A percentile compares a stretch with the other conserved stretches of the same genome.
Evolutionary conservation across 2,797 vertebrate species (phyloP).

Genomic region (Xyrichtys novacula): DNA sequence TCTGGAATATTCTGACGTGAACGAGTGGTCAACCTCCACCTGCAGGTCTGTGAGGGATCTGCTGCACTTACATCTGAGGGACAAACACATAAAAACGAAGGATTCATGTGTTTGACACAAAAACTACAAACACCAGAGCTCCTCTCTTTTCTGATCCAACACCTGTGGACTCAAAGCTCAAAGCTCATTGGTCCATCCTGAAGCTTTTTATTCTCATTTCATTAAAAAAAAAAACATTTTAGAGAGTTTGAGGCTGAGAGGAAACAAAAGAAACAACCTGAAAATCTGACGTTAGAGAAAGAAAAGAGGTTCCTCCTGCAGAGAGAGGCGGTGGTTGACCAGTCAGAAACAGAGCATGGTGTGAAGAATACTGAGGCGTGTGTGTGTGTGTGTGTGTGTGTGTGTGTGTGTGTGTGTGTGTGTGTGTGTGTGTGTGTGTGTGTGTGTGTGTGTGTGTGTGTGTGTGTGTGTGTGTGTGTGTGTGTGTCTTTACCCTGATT

Average conservation of each 20-base stretch:
- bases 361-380: neutral
- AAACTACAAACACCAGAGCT: no score
- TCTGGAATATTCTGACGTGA: neutral
- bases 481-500: neutral
- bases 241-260: no score
- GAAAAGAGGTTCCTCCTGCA: neutral
- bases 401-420: neutral
- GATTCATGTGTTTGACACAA: no score
- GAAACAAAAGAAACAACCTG: no score
- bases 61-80: neutral
- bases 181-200: no score
- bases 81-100: no score
- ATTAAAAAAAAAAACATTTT: no score
- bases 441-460: slow-evolving; percentile 11
- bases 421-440: slow-evolving; percentile 9
- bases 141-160: no score
- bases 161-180: no score
- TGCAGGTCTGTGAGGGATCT: slow-evolving; percentile 10
- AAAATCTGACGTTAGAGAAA: no score
- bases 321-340: slow-evolving; percentile 30
- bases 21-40: slow-evolving; percentile 23
- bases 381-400: slow-evolving; percentile 14
- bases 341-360: neutral
- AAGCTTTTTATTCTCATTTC: no score
- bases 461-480: neutral